Percentiles rank a stretch among this genome's conserved stretches.
These are phyloP conservation scores for Xyrichtys novacula DNA, from an alignment of 2,797 vertebrate species.

Conservation along the genomic window DNA sequence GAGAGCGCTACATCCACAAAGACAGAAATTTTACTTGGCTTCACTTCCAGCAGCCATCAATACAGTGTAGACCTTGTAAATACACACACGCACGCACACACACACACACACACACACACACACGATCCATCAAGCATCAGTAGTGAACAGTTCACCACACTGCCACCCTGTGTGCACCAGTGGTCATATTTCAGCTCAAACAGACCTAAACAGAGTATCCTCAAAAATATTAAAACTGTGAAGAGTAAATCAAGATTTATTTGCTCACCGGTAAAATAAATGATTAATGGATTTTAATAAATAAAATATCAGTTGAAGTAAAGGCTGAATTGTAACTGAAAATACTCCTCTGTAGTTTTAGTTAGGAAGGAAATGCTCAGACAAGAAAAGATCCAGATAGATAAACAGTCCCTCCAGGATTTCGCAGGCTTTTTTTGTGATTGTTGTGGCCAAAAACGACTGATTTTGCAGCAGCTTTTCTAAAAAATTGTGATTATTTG, in stretches of 20 bases:
- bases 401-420: too few relatives aligned
- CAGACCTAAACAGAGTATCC: not conserved
- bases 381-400: too few relatives aligned
- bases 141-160: conserved; percentile 44
- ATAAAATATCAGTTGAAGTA: too few relatives aligned
- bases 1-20: conserved; percentile 19
- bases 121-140: not conserved
- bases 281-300: too few relatives aligned
- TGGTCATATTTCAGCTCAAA: conserved; percentile 9
- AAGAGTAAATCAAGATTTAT: not conserved
- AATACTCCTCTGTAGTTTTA: not conserved
- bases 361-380: not conserved
- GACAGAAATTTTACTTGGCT: conserved; percentile 6
- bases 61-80: conserved; percentile 14
- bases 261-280: too few relatives aligned
- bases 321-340: too few relatives aligned
- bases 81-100: not conserved
- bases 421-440: too few relatives aligned
- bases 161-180: conserved; percentile 68
- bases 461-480: too few relatives aligned
- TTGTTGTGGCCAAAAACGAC: too few relatives aligned
- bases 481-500: too few relatives aligned
- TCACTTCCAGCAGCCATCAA: conserved; percentile 24
- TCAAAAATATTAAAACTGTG: not conserved
- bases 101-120: not conserved